Percentiles rank a stretch among this genome's conserved stretches.
Evolutionary conservation across 2,888 invertebrate genomes (phyloP).

Genomic region (Argyresthia albistria): DNA sequence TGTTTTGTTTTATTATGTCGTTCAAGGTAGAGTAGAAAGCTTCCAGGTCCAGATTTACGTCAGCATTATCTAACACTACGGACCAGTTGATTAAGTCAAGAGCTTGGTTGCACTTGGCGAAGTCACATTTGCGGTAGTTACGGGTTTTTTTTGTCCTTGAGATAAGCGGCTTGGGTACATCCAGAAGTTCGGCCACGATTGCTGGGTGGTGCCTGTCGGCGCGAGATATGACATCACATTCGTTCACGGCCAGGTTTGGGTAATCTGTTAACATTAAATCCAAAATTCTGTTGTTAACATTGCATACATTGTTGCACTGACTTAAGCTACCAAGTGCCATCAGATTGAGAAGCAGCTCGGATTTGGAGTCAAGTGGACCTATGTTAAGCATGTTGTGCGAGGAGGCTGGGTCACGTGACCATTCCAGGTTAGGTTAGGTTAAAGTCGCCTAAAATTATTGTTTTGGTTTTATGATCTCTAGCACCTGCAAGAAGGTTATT

Average conservation of each 20-base stretch:
- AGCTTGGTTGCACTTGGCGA: not conserved
- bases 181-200: not conserved
- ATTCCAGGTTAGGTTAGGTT: not conserved
- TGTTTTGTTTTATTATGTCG: not conserved
- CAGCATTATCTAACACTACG: not conserved
- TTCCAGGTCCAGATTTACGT: not conserved
- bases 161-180: not conserved
- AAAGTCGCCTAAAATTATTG: not conserved
- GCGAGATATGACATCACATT: not conserved
- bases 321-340: too few species aligned
- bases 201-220: not conserved
- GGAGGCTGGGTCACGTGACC: not conserved
- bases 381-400: too few species aligned
- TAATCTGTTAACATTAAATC: not conserved
- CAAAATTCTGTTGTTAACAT: not conserved
- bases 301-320: too few species aligned
- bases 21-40: not conserved
- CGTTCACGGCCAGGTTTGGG: not conserved
- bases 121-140: not conserved
- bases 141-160: not conserved
- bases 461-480: not conserved
- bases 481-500: not conserved
- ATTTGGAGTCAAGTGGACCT: too few species aligned
- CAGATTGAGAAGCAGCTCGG: too few species aligned
- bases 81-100: not conserved